Base-by-base conservation (phyloP, 2,888 invertebrate genomes). In the Idaea straminata region DNA sequence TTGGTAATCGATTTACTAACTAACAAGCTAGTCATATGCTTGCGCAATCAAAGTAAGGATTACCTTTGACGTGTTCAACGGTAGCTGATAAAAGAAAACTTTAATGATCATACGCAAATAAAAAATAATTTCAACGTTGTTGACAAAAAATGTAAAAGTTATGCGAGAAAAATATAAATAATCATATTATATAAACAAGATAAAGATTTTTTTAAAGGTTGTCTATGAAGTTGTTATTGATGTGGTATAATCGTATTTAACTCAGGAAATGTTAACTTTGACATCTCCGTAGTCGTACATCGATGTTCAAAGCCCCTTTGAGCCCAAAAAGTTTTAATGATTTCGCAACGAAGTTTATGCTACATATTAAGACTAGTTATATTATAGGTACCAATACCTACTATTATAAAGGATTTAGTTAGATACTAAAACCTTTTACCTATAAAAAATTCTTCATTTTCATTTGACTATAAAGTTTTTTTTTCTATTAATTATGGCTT, bases 241-340 rank as follows among this genome's bases (percentile, higher is more conserved):
- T 47, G 10, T 7, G 47, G 47, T 47, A 10, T 47, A 47, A 47
- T 13, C 13, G 5, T 47, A 64, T 71, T 68, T 71, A 63, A 64
- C 64, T 59, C 61, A 62, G 60, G 67, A 65, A 71, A 71, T 66
- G 66, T 68, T 73, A 69, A 73, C 70, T 71, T 74, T 71, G 66
- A 71, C 66, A 64, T 66, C 66, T 61, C 69, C 69, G 65, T 70
- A 71, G 75, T 72, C 70, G 71, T 64, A 72, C 72, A 71, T 76
- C 74, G 71, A 72, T 69, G 71, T 74, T 77, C 74, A 74, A 77
- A 77, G 76, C 70, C 67, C 71, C 73, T 80, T 78, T 77, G 74
- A 76, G 67, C 70, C 59, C 75, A 67, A 76, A 81, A 85, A 84
- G 76, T 85, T 85, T 83, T 84, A 85, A 86, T 83, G 82, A 85